Percentiles rank a stretch among this genome's conserved stretches.
Conservation (phyloP, 2,888 invertebrate genomes). For the Ornithoptera priamus region DNA sequence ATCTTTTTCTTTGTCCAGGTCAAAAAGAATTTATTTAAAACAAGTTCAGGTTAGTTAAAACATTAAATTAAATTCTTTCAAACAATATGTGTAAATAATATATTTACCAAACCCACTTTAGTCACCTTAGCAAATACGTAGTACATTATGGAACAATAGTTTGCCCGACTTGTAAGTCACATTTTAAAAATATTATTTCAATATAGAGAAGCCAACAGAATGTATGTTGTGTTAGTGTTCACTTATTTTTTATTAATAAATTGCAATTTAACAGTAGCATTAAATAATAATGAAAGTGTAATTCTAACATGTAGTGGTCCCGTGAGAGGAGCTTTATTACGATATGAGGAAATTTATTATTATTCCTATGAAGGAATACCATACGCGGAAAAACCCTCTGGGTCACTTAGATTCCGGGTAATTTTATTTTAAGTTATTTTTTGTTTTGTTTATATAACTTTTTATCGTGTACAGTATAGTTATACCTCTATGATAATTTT, state of each 20-base stretch:
- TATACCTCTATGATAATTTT: no score
- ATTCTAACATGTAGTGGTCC: slow-evolving; percentile 37
- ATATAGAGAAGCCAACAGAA: slow-evolving; percentile 1
- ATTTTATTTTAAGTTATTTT: slow-evolving; percentile 22
- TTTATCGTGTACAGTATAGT: no score
- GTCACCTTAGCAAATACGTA: neutral
- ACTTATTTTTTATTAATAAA: neutral
- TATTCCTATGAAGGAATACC: slow-evolving; percentile 44
- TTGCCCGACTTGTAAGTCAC: neutral
- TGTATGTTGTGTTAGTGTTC: slow-evolving; percentile 10
- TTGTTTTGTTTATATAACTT: no score
- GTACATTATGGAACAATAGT: neutral
- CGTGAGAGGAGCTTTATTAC: slow-evolving; percentile 37
- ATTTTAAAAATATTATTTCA: neutral
- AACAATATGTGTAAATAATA: neutral
- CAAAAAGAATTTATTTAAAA: no score
- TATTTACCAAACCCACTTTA: neutral
- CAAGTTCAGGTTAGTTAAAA: no score
- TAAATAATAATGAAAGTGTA: slow-evolving; percentile 13
- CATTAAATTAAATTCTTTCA: no score
- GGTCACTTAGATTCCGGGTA: neutral
- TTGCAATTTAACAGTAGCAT: neutral
- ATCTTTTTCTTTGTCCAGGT: no score
- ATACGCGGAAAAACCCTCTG: slow-evolving; percentile 39
- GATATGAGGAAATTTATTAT: slow-evolving; percentile 34